A percentile compares a stretch with the other conserved stretches of the same genome.
phyloP scores from a whole-genome alignment of 2,113 vertebrate genomes.

The Ceyx cyanopectus region DNA sequence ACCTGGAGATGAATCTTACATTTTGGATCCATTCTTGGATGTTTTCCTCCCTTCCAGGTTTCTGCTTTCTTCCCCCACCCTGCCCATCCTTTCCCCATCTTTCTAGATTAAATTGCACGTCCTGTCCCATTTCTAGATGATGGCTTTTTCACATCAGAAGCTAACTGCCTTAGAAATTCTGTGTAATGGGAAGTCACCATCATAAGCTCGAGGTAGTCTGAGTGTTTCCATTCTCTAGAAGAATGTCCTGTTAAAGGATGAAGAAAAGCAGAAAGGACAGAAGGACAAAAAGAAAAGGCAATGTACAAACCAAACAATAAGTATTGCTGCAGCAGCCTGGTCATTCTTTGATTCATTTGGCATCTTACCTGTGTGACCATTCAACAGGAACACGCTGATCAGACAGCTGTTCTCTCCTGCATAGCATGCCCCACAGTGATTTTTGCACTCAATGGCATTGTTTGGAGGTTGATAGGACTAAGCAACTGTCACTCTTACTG shows the following conservation, averaged over 20 bases:
- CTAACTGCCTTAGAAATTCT: not conserved
- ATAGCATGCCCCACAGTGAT: not conserved
- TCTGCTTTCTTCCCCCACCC: not conserved
- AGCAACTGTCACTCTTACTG: not conserved
- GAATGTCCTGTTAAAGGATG: not conserved
- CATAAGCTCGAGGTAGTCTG: not conserved
- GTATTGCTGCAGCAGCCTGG: not conserved
- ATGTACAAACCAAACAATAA: not conserved
- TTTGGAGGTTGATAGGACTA: not conserved
- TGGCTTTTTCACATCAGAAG: not conserved
- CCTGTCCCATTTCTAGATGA: not conserved
- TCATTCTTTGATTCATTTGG: slow-evolving; percentile 1
- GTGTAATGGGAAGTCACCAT: not conserved
- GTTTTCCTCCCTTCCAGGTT: not conserved
- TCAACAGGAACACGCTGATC: not conserved
- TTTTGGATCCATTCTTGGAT: not conserved
- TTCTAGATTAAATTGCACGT: not conserved
- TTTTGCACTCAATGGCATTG: not conserved
- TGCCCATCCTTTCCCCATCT: not conserved
- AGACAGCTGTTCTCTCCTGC: not conserved
- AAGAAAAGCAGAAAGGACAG: not conserved
- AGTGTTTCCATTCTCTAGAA: not conserved
- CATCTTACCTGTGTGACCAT: not conserved
- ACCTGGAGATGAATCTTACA: not conserved
- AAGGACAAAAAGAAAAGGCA: not conserved